Evolutionary conservation across 2,113 vertebrate genomes (phyloP).

Genomic region (Trogon surrucura): DNA sequence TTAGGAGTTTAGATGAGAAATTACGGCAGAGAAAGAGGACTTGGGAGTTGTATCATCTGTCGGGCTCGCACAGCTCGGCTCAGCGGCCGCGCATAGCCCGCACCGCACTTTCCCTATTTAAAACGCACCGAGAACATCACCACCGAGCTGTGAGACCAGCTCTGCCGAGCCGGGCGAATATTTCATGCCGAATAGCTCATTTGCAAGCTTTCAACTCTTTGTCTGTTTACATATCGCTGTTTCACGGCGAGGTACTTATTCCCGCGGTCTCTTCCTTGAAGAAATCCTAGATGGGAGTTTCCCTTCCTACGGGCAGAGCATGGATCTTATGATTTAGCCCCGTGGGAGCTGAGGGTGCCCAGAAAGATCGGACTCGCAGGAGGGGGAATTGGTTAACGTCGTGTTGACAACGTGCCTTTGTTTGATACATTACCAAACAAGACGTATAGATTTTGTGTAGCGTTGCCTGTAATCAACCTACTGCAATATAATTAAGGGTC

Average conservation of each 20-base stretch:
- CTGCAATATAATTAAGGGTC: slow-evolving; percentile 24
- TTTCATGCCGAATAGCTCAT: not conserved
- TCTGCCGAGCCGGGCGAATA: slow-evolving; percentile 46
- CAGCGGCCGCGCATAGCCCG: not conserved
- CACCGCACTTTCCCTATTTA: not conserved
- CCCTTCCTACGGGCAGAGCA: not conserved
- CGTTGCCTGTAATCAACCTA: slow-evolving; percentile 49
- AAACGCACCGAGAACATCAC: not conserved
- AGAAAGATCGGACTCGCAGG: not conserved
- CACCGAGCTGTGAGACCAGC: not conserved
- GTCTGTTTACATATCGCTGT: not conserved
- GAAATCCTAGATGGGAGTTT: not conserved
- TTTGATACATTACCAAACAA: slow-evolving; percentile 38
- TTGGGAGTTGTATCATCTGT: slow-evolving; percentile 48
- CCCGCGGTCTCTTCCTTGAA: rapidly evolving
- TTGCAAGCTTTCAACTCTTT: not conserved
- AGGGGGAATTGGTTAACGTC: not conserved
- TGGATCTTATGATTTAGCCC: slow-evolving; percentile 20
- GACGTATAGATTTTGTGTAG: slow-evolving; percentile 17
- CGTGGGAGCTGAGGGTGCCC: not conserved
- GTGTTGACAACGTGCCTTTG: not conserved
- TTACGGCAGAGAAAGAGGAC: not conserved
- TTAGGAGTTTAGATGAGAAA: slow-evolving; percentile 51
- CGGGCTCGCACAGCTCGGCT: not conserved
- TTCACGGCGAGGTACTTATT: not conserved